phyloP scores from a whole-genome alignment of 2,797 vertebrate species.

The Jordanella pulchra region DNA sequence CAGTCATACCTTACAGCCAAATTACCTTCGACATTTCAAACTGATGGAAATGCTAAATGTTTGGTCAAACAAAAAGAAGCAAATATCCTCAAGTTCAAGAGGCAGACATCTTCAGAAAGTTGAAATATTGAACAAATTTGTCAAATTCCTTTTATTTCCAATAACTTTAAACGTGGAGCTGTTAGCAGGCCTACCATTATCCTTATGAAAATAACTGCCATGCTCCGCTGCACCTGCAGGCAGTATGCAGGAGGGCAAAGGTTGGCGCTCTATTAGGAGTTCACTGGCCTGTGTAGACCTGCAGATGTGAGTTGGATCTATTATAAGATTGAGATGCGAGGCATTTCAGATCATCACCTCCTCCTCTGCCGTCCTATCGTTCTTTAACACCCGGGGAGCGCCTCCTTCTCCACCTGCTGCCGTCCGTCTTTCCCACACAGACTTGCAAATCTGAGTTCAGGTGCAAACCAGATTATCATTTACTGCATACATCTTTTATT shows the following conservation, averaged over 20 bases:
- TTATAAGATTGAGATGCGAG: slow-evolving; percentile 53
- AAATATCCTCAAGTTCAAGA: not conserved
- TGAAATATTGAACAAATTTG: not conserved
- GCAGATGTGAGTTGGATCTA: slow-evolving; percentile 67
- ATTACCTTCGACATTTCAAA: not conserved
- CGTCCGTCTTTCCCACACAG: slow-evolving; percentile 50
- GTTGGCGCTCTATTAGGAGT: slow-evolving; percentile 8
- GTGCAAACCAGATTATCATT: slow-evolving; percentile 8
- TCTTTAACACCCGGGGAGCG: slow-evolving; percentile 54
- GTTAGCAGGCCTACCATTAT: not conserved
- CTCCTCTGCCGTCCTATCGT: slow-evolving; percentile 39
- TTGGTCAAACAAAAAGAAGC: not conserved
- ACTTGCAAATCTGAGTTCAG: slow-evolving; percentile 30
- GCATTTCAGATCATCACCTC: slow-evolving; percentile 65
- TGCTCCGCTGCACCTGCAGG: not conserved
- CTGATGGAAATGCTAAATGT: not conserved
- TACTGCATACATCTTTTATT: not conserved
- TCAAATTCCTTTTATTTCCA: not conserved
- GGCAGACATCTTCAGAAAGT: not conserved
- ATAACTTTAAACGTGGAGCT: not conserved
- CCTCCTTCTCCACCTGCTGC: slow-evolving; percentile 68
- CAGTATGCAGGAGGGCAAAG: slow-evolving; percentile 4
- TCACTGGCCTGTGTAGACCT: slow-evolving; percentile 43
- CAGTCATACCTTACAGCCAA: not conserved
- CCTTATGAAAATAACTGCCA: not conserved